Evolutionary conservation across 2,888 invertebrate species (phyloP).

Genomic region (Halictus ligatus): DNA sequence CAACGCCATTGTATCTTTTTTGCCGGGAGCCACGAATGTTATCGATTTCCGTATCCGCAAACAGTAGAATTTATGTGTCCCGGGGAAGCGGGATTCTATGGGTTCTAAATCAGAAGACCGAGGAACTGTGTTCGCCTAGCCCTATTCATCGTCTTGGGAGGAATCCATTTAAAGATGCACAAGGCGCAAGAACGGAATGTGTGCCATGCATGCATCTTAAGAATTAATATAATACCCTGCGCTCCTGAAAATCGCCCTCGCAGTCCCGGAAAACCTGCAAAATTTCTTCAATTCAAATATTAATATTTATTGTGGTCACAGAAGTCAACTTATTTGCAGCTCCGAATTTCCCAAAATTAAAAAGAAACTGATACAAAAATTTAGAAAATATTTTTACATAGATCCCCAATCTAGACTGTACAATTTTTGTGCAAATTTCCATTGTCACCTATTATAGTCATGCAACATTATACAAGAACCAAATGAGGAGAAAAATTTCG

Average conservation of each 20-base stretch:
- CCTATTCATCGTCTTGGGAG: slow-evolving; percentile 15
- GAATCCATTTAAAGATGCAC: slow-evolving; percentile 1
- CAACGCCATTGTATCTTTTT: slow-evolving; percentile 12
- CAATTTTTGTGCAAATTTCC: no score
- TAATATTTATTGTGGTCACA: no score
- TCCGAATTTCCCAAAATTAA: no score
- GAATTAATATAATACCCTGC: neutral
- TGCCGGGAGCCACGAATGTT: slow-evolving; percentile 1
- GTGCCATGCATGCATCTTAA: neutral
- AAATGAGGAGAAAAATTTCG: no score
- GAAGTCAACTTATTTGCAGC: no score
- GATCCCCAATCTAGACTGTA: no score
- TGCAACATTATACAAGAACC: no score
- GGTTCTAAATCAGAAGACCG: slow-evolving; percentile 23
- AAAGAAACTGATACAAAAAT: no score
- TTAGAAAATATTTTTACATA: no score
- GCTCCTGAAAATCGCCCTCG: neutral
- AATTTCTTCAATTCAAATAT: neutral
- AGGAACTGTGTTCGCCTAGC: neutral
- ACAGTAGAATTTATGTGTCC: slow-evolving; percentile 20
- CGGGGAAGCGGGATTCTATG: neutral
- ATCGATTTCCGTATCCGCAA: slow-evolving; percentile 25
- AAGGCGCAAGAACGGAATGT: neutral
- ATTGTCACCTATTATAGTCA: no score
- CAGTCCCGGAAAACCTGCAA: neutral